These are phyloP conservation scores for Drosophila dives DNA, from an alignment of 2,888 invertebrate genomes.

Conservation along the genomic window DNA sequence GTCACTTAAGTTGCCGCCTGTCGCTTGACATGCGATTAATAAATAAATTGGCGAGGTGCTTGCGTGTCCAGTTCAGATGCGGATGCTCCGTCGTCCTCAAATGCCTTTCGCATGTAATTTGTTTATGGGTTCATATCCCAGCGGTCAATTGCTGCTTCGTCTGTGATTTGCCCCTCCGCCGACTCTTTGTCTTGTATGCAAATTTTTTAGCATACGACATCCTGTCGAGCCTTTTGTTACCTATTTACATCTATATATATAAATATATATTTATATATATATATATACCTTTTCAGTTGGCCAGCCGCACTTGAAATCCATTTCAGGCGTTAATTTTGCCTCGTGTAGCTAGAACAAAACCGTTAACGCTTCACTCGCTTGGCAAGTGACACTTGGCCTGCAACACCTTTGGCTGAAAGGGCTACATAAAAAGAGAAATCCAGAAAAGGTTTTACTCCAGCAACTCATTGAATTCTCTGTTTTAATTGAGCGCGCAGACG, in stretches of 20 bases:
- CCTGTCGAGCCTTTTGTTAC: conserved; percentile 54
- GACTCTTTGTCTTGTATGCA: conserved; percentile 30
- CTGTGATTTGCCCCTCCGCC: conserved; percentile 72
- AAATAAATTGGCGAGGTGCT: conserved; percentile 70
- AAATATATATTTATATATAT: conserved; percentile 27
- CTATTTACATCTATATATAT: conserved; percentile 6
- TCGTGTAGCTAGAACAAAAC: conserved; percentile 57
- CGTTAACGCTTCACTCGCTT: conserved; percentile 69
- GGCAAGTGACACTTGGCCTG: conserved; percentile 80
- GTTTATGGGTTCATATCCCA: conserved; percentile 84
- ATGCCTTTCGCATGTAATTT: conserved; percentile 67
- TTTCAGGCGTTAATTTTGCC: conserved; percentile 76
- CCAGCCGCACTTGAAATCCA: conserved; percentile 75
- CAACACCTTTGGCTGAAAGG: conserved; percentile 35
- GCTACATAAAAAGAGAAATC: neutral
- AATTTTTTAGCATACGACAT: conserved; percentile 20
- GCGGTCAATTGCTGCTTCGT: conserved; percentile 82
- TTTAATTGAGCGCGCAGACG: conserved; percentile 75
- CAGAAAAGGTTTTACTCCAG: conserved; percentile 42
- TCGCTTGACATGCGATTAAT: conserved; percentile 79
- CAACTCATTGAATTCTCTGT: conserved; percentile 42
- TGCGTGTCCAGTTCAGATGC: conserved; percentile 54
- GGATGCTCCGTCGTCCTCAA: conserved; percentile 52
- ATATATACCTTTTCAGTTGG: conserved; percentile 72
- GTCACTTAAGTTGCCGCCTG: conserved; percentile 27